These are phyloP conservation scores for Anthoscopus minutus DNA, from an alignment of 2,113 vertebrate species.

Conservation along the genomic window DNA sequence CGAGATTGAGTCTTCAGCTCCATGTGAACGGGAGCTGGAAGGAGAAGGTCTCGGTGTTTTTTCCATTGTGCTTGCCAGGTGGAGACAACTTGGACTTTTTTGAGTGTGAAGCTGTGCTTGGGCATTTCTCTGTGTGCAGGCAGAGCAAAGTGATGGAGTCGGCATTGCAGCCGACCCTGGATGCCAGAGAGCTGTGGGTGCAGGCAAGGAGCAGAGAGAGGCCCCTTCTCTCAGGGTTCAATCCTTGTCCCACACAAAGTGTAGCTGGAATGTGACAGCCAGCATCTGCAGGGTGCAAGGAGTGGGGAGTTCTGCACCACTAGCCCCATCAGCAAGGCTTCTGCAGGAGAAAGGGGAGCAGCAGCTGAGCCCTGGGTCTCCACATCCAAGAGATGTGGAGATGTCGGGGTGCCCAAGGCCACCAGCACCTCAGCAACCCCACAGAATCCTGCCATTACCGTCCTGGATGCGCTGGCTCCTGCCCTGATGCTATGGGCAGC, in stretches of 20 bases:
- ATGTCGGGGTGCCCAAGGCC: background rate
- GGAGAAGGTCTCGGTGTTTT: slow-evolving; percentile 48
- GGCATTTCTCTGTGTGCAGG: slow-evolving; percentile 32
- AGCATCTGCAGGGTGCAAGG: background rate
- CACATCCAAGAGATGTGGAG: rapidly evolving
- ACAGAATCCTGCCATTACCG: background rate
- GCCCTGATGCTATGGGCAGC: background rate
- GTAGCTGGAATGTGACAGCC: background rate
- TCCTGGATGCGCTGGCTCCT: background rate
- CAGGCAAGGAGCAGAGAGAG: background rate
- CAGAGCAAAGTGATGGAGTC: background rate
- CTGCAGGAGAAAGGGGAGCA: background rate
- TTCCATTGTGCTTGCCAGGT: slow-evolving; percentile 55
- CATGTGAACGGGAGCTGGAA: slow-evolving; percentile 44
- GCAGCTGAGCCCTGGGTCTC: background rate
- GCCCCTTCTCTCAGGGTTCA: background rate
- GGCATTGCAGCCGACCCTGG: background rate
- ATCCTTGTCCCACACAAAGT: rapidly evolving
- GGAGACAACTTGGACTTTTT: slow-evolving; percentile 37
- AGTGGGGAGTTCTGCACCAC: background rate
- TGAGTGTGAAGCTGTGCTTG: slow-evolving; percentile 41
- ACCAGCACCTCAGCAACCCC: background rate
- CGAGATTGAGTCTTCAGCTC: slow-evolving; percentile 12
- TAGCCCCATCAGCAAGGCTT: background rate
- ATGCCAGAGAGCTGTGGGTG: background rate